Evolutionary conservation across 2,797 vertebrate genomes (phyloP).

Genomic region (Pelodytes ibericus): DNA sequence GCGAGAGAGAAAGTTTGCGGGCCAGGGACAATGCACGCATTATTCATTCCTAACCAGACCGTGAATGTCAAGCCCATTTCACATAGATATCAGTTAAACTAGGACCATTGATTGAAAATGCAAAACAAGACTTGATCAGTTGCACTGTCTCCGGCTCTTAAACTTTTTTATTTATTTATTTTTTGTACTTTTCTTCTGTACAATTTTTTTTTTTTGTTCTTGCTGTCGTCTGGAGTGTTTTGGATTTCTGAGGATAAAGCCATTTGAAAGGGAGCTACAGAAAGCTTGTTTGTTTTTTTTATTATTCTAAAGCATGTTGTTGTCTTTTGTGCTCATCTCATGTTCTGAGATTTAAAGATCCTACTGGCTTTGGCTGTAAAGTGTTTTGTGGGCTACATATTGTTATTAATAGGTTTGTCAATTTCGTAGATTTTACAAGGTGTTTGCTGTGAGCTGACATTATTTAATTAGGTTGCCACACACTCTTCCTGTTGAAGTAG

Average conservation of each 20-base stretch:
- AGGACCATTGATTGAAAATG: slow-evolving; percentile 75
- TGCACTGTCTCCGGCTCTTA: slow-evolving; percentile 70
- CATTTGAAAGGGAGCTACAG: slow-evolving; percentile 71
- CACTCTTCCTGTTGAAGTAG: neutral
- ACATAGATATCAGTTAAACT: slow-evolving; percentile 80
- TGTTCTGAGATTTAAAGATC: slow-evolving; percentile 72
- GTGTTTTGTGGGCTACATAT: slow-evolving; percentile 62
- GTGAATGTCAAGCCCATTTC: slow-evolving; percentile 83
- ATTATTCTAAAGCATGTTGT: slow-evolving; percentile 67
- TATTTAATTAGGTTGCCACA: slow-evolving; percentile 47
- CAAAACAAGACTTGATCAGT: slow-evolving; percentile 73
- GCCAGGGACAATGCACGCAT: slow-evolving; percentile 86
- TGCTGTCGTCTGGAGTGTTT: slow-evolving; percentile 72
- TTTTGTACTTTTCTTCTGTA: slow-evolving; percentile 55
- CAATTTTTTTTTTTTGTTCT: slow-evolving; percentile 62
- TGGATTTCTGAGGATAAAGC: slow-evolving; percentile 73
- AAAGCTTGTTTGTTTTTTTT: slow-evolving; percentile 59
- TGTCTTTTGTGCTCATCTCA: slow-evolving; percentile 67
- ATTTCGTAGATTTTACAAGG: slow-evolving; percentile 63
- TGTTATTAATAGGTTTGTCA: slow-evolving; percentile 65
- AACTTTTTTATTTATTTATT: slow-evolving; percentile 57
- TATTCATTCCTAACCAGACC: slow-evolving; percentile 85
- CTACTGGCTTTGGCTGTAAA: slow-evolving; percentile 60
- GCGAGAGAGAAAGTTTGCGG: slow-evolving; percentile 80
- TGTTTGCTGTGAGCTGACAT: slow-evolving; percentile 63